Evolutionary conservation across 2,797 vertebrate species (phyloP).

Genomic region (Esox masquinongy): DNA sequence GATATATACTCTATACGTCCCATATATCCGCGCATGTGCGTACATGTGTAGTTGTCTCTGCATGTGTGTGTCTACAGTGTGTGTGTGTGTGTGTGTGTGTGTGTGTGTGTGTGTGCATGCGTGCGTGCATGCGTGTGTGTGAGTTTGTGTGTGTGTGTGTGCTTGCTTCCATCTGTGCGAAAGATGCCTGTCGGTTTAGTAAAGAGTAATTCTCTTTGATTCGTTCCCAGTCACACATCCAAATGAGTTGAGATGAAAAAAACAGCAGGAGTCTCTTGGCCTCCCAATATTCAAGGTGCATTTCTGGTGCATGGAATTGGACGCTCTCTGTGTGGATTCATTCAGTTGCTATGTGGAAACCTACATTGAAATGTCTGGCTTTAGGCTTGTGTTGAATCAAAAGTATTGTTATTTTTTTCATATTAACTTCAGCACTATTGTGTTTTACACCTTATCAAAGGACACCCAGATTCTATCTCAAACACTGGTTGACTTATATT

Average conservation of each 20-base stretch:
- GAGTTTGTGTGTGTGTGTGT: constrained; percentile 2
- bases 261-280: constrained; percentile 41
- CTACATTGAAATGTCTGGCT: constrained; percentile 40
- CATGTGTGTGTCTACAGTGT: constrained; percentile 13
- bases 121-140: neutral
- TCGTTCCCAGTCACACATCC: constrained; percentile 70
- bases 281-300: constrained; percentile 46
- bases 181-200: constrained; percentile 43
- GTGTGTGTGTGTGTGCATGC: neutral
- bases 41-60: constrained; percentile 12
- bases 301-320: constrained; percentile 48
- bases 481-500: neutral
- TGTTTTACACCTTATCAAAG: constrained; percentile 31
- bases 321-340: constrained; percentile 46
- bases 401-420: constrained; percentile 16
- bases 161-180: constrained; percentile 21
- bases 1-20: neutral
- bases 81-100: neutral
- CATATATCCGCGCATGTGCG: constrained; percentile 2
- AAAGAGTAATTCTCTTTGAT: constrained; percentile 64
- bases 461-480: constrained; percentile 7
- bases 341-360: constrained; percentile 43
- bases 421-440: constrained; percentile 42
- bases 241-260: constrained; percentile 65
- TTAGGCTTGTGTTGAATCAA: constrained; percentile 45